phyloP scores from a whole-genome alignment of 2,888 invertebrate genomes.

The Azorinus chamasolen region DNA sequence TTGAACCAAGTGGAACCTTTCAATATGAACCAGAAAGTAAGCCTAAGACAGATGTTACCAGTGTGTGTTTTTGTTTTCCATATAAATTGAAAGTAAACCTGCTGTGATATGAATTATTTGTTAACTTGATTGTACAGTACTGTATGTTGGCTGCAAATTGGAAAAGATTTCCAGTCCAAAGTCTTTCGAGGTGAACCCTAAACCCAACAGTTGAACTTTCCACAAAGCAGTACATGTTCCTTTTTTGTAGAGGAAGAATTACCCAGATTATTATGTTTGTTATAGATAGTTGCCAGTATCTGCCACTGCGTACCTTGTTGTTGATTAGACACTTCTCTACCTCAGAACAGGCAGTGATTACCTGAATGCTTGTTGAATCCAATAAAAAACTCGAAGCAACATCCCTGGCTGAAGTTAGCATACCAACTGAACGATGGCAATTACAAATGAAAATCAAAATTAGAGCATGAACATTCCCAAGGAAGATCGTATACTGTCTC shows the following conservation, averaged over 20 bases:
- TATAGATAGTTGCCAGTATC: too few species aligned
- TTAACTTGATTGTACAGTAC: slow-evolving; percentile 14
- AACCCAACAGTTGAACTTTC: slow-evolving; percentile 44
- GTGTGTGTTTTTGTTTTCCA: slow-evolving; percentile 43
- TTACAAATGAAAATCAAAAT: too few species aligned
- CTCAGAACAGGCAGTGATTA: slow-evolving; percentile 12
- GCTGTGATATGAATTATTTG: slow-evolving; percentile 54
- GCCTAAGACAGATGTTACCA: slow-evolving; percentile 21
- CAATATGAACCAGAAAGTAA: slow-evolving; percentile 2
- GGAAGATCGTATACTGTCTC: too few species aligned
- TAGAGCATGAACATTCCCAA: too few species aligned
- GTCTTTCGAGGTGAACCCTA: slow-evolving; percentile 55
- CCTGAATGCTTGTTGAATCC: too few species aligned
- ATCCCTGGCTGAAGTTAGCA: too few species aligned
- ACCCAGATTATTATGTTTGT: too few species aligned
- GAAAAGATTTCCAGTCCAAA: slow-evolving; percentile 51
- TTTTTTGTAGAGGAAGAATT: too few species aligned
- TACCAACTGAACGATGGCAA: too few species aligned
- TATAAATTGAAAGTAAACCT: slow-evolving; percentile 44
- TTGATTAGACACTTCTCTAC: slow-evolving; percentile 31
- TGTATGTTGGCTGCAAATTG: slow-evolving; percentile 36
- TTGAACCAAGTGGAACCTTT: too few species aligned
- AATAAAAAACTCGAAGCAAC: too few species aligned
- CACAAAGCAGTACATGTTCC: background rate
- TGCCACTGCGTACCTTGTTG: too few species aligned